Evolutionary conservation across 2,113 vertebrate genomes (phyloP), one percentile per base, ranked within the genome.

Genomic region (Narcine bancroftii): DNA sequence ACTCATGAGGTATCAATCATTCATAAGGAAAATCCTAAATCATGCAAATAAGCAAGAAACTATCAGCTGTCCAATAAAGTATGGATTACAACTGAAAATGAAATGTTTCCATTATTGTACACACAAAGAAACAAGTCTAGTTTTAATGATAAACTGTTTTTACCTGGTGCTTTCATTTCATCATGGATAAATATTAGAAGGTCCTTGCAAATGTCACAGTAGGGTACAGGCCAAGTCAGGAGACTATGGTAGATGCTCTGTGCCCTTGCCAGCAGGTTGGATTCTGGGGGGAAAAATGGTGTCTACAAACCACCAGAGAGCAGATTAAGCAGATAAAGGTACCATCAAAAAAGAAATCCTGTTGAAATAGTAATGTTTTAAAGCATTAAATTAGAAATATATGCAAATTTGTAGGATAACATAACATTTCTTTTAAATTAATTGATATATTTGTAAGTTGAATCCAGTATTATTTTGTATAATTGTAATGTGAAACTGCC

Each of bases 211-310:
- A 98, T 97, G 92, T 96, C 94, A 9, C 97, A 97, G 94, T 98
- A 99, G 0, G 98, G 98, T 89, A 98, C 95, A 0, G 98, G 98
- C 98, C 98, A 99, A 0, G 98, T 97, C 92, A 99, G 96, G 95
- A 99, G 99, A n/a, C 92, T 92, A 93, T 97, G 96, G 93, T 98
- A 99, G 36, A 96, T 93, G 1, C 95, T 94, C 26, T 96, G 92
- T 0, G 98, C 98, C 65, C 96, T 96, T 92, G 94, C 94, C 56
- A 99, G 96, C 92, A 99, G 95, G n/a, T 97, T 95, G 0, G 95
- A 95, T 92, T 96, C 95, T 0, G 96, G 94, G 0, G 98, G 97
- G 92, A 99, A 97, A 95, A 97, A 95, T 0, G 98, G 98, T 0
- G 97, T 97, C 98, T 99, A 95, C 0, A n/a, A 93, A n/a, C 4